These are phyloP conservation scores for Rhopalosiphum nymphaeae DNA, from an alignment of 2,888 invertebrate species.

Conservation along the genomic window DNA sequence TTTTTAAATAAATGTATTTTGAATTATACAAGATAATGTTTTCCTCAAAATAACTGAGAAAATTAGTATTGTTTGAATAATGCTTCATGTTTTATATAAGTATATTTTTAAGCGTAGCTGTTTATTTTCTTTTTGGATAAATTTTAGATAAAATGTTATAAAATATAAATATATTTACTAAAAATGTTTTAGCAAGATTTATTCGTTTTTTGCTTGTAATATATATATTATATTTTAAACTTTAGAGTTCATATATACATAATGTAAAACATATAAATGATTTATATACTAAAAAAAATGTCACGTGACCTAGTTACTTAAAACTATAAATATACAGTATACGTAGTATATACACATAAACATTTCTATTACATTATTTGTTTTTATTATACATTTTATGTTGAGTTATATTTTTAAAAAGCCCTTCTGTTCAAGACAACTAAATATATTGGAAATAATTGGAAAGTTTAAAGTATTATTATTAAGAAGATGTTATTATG, in stretches of 20 bases:
- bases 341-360: neutral
- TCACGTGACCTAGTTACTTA: neutral
- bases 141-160: neutral
- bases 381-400: constrained; percentile 5
- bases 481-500: neutral
- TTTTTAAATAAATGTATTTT: neutral
- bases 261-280: neutral
- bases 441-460: neutral
- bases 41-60: neutral
- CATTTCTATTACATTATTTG: neutral
- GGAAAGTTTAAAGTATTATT: constrained; percentile 21
- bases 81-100: neutral
- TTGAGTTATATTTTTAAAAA: neutral
- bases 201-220: neutral
- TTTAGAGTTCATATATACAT: neutral
- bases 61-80: neutral
- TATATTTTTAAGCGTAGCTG: neutral
- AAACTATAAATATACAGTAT: neutral
- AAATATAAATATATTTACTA: constrained; percentile 10
- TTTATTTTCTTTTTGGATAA: neutral
- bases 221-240: neutral
- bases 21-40: neutral
- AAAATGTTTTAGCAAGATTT: constrained; percentile 5
- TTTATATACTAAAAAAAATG: constrained; percentile 11
- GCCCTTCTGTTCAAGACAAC: neutral